These are phyloP conservation scores for Pomatorhinus ruficollis DNA, from an alignment of 2,113 vertebrate genomes.

Conservation along the genomic window DNA sequence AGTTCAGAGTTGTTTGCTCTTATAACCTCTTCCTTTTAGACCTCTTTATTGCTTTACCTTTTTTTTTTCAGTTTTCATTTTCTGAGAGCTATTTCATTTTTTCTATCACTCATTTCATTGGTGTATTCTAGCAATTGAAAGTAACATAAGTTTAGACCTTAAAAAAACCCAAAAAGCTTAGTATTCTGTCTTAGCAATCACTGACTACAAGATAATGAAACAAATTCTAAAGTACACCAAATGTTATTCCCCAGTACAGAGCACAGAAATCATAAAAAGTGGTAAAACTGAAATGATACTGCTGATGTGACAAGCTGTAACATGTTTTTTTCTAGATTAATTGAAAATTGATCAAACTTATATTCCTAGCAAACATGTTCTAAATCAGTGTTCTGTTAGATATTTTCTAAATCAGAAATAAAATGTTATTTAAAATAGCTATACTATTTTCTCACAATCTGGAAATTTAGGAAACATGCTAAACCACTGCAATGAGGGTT, in stretches of 20 bases:
- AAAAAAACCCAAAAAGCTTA: background rate
- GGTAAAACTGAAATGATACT: background rate
- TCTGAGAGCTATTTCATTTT: background rate
- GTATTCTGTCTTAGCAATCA: background rate
- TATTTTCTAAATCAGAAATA: background rate
- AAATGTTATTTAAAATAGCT: background rate
- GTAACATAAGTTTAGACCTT: background rate
- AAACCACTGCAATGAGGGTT: background rate
- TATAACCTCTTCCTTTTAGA: background rate
- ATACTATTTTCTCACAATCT: background rate
- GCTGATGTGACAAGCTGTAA: background rate
- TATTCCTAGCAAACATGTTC: background rate
- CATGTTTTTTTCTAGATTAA: background rate
- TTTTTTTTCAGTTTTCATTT: conserved; percentile 23
- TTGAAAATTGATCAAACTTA: background rate
- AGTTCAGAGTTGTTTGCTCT: background rate
- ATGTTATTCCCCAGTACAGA: background rate
- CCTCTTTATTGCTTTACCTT: background rate
- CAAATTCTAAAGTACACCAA: background rate
- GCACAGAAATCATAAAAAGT: background rate
- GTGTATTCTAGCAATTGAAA: background rate
- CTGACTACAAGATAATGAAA: background rate
- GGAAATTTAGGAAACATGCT: background rate
- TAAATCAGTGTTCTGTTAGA: background rate
- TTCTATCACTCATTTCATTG: background rate